A percentile compares a stretch with the other conserved stretches of the same genome.
These are phyloP conservation scores for Philopotamus ludificatus DNA, from an alignment of 1,140 invertebrate species.

Conservation along the genomic window DNA sequence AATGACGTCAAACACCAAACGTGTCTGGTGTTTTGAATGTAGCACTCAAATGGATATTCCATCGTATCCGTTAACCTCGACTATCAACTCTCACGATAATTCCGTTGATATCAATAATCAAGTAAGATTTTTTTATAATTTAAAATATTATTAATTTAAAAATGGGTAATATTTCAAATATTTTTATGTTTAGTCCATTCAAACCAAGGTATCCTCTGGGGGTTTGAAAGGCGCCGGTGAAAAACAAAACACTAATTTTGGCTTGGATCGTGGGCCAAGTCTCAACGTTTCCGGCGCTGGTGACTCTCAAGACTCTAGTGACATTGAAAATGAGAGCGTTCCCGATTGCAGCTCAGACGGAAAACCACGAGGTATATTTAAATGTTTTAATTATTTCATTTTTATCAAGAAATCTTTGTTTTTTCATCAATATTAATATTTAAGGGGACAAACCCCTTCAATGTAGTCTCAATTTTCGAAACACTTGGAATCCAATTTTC, in stretches of 20 bases:
- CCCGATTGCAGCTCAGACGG: slow-evolving; percentile 52
- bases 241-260: not conserved
- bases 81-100: no score
- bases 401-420: not conserved
- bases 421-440: no score
- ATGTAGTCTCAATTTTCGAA: no score
- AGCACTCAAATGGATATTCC: no score
- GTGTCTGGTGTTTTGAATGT: slow-evolving; percentile 86
- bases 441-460: no score
- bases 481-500: no score
- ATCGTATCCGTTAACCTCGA: no score
- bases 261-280: slow-evolving; percentile 25
- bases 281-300: slow-evolving; percentile 37
- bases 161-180: not conserved
- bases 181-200: not conserved
- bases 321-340: slow-evolving; percentile 55
- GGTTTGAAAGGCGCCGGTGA: slow-evolving; percentile 22
- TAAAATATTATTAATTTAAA: not conserved
- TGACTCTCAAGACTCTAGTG: slow-evolving; percentile 44
- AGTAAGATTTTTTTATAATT: not conserved
- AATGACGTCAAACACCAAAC: slow-evolving; percentile 77
- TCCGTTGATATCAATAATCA: not conserved
- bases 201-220: not conserved
- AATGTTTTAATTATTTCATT: no score
- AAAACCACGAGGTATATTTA: slow-evolving; percentile 48